These are phyloP conservation scores for Ornithorhynchus anatinus DNA, from an alignment of 2,113 vertebrate genomes.

Conservation along the genomic window DNA sequence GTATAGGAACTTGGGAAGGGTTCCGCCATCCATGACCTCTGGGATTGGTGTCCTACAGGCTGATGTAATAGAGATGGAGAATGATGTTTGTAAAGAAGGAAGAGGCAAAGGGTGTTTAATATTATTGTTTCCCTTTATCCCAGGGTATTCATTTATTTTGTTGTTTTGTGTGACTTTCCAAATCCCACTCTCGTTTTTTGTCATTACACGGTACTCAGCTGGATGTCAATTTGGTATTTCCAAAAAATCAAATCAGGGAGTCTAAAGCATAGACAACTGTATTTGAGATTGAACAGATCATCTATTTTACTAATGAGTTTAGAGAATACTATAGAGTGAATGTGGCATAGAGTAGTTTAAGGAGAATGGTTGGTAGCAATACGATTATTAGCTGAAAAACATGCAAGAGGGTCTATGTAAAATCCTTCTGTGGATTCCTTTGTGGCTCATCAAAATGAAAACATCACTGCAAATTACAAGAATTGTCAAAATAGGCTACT, in stretches of 20 bases:
- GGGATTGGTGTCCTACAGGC: too few species aligned
- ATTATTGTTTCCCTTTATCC: slow-evolving; percentile 44
- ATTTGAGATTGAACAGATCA: slow-evolving; percentile 13
- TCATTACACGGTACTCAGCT: slow-evolving; percentile 27
- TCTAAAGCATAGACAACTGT: slow-evolving; percentile 27
- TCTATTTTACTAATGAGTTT: slow-evolving; percentile 11
- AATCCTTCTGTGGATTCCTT: slow-evolving; percentile 41
- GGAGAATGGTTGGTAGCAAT: background rate
- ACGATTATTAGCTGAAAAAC: slow-evolving; percentile 27
- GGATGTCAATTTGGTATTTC: slow-evolving; percentile 36
- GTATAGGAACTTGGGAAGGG: too few species aligned
- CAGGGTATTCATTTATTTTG: slow-evolving; percentile 40
- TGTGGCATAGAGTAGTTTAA: background rate
- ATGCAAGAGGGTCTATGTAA: background rate
- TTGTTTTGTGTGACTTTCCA: slow-evolving; percentile 52
- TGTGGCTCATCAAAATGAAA: slow-evolving; percentile 51
- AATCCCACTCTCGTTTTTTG: slow-evolving; percentile 53
- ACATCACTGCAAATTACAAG: slow-evolving; percentile 43
- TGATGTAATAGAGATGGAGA: too few species aligned
- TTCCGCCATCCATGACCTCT: too few species aligned
- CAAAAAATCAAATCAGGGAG: slow-evolving; percentile 47
- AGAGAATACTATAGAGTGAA: background rate
- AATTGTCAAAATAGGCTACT: slow-evolving; percentile 43
- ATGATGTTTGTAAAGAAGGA: too few species aligned
- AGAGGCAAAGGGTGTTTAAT: slow-evolving; percentile 43